Evolutionary conservation across 30 jellyfish, hydroid and myxozoan species (phyloP).

Genomic region (Cassiopea andromeda): DNA sequence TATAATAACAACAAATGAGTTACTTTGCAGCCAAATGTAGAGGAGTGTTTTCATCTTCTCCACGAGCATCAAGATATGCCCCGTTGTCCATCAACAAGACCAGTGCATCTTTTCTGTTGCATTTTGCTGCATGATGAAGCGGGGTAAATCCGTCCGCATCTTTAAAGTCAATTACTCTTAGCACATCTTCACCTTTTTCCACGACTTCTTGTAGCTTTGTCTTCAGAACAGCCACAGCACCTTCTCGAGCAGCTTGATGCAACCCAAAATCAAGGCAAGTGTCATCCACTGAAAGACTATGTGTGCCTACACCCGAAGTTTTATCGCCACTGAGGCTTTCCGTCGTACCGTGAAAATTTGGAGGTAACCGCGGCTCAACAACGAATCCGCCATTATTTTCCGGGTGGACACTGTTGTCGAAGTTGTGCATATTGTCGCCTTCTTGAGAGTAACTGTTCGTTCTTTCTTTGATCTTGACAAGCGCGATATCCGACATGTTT

Average conservation of each 20-base stretch:
- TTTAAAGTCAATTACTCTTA: slow-evolving; percentile 52
- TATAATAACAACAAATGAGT: background rate
- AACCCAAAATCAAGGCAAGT: slow-evolving; percentile 47
- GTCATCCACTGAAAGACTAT: slow-evolving; percentile 32
- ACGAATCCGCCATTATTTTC: slow-evolving; percentile 28
- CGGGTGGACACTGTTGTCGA: background rate
- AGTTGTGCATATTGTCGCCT: slow-evolving; percentile 11
- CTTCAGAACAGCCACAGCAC: slow-evolving; percentile 62
- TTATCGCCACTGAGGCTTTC: slow-evolving; percentile 27
- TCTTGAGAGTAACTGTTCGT: slow-evolving; percentile 1
- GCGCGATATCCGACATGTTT: slow-evolving; percentile 54
- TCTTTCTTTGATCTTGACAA: slow-evolving; percentile 25
- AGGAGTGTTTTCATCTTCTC: slow-evolving; percentile 89
- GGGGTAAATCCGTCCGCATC: slow-evolving; percentile 84
- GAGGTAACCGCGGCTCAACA: background rate
- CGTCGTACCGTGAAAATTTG: background rate
- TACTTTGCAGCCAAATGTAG: slow-evolving; percentile 95
- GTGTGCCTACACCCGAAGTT: slow-evolving; percentile 34
- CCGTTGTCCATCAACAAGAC: slow-evolving; percentile 65
- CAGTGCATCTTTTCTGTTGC: slow-evolving; percentile 66
- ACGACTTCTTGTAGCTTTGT: slow-evolving; percentile 28
- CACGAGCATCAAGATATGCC: slow-evolving; percentile 68
- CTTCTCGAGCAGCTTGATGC: slow-evolving; percentile 96
- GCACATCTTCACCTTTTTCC: slow-evolving; percentile 53
- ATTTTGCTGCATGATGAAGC: slow-evolving; percentile 90